phyloP scores from a whole-genome alignment of 64 coral and sea anemone species.

The Porites lutea region DNA sequence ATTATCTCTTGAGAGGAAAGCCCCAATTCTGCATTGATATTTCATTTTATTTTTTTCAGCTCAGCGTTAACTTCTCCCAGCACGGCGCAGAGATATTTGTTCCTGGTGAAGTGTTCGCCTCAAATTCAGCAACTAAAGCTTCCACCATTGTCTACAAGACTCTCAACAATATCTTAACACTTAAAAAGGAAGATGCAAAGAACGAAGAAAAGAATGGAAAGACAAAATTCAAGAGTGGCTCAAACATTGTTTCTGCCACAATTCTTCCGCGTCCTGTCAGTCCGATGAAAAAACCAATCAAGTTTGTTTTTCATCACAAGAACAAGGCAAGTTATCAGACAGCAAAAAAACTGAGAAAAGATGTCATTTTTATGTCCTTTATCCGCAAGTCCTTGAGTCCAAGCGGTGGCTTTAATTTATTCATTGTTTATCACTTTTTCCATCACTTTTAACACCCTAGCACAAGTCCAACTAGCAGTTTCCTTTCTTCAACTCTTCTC shows the following conservation, averaged over 20 bases:
- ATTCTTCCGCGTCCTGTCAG: not conserved
- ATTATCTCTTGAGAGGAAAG: not conserved
- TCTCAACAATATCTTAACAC: conserved; percentile 1
- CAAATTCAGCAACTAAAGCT: not conserved
- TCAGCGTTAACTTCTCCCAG: not conserved
- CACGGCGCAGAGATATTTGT: not conserved
- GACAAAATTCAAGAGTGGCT: not conserved
- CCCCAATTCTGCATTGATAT: not conserved
- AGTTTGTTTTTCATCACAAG: conserved; percentile 13
- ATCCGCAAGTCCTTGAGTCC: no score
- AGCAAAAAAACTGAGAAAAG: no score
- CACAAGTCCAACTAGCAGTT: no score
- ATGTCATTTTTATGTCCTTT: no score
- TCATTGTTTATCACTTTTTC: no score
- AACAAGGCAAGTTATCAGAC: no score
- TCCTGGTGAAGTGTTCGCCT: not conserved
- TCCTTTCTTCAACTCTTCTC: no score
- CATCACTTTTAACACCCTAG: no score
- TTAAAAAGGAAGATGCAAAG: not conserved
- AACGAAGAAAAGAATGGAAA: not conserved
- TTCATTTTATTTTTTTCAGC: conserved; percentile 3
- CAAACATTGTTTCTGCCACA: conserved; percentile 29
- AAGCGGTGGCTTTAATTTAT: no score
- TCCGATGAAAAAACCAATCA: not conserved
- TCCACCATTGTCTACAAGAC: conserved; percentile 43